Base-by-base conservation (phyloP, 2,888 invertebrate genomes). In the Heliconius hortense region DNA sequence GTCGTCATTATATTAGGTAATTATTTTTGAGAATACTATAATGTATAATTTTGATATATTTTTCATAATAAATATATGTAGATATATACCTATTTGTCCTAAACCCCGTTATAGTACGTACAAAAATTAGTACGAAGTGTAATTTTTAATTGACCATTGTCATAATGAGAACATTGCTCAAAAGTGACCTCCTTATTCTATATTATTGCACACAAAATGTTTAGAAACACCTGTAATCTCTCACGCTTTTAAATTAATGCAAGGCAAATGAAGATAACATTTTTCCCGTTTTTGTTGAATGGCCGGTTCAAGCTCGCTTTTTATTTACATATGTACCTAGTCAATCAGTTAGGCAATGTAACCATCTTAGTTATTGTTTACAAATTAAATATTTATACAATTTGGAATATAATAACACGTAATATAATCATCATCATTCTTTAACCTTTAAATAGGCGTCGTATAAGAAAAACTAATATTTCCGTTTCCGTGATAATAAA, bases 131-230 rank as follows among this genome's bases (percentile, higher is more conserved):
- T 84, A 82, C 85, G 88, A 82, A 85, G 86, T 73, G 84, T 87
- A 84, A 78, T 60, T 72, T 91, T 77, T 78, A 93, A 92, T 90
- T 91, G 92, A 88, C 90, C 91, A 93, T 93, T 93, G 92, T 93
- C 85, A 85, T 84, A 87, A 87, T 91, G 92, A 85, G 92, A 91
- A 88, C 84, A 89, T 89, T 87, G 85, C 87, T 82, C 79, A 83
- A 85, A 85, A 83, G 80, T 89, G 92, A 88, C 92, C 92, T 85
- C 87, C 88, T 91, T 91, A 87, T 86, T 83, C 79, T 81, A 87
- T 84, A 85, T 87, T 85, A 78, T 78, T 78, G 73, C 76, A 83
- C 82, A 81, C 80, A 82, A 87, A 88, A 87, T 88, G 86, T 86
- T 92, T 90, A 88, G 90, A 91, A 91, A 93, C 84, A 83, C 72